Conservation (phyloP, 1,140 invertebrate species). For the Drosophila melanogaster region Release_6_plus_ISO1_MT NT_033779.5:15916001-15916500, state of each 20-base stretch:
- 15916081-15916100: conserved; percentile 40
- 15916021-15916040: conserved; percentile 65
- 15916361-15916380: conserved; percentile 10
- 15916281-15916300: conserved; percentile 3
- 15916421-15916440: not conserved
- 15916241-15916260: conserved; percentile 18
- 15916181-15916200: conserved; percentile 24
- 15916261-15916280: conserved; percentile 3
- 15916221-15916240: conserved; percentile 30
- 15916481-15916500: too few species aligned
- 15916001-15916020: conserved; percentile 58
- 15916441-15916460: not conserved
- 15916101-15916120: conserved; percentile 14
- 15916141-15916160: conserved; percentile 18
- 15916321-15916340: conserved; percentile 21
- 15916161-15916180: not conserved
- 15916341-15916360: conserved; percentile 13
- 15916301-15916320: conserved; percentile 15
- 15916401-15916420: not conserved
- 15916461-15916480: not conserved
- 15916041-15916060: conserved; percentile 20
- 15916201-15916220: conserved; percentile 15
- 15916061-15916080: conserved; percentile 65
- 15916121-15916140: conserved; percentile 33
- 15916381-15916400: not conserved